A percentile compares a stretch with the other conserved stretches of the same genome.
Conservation (phyloP, 2,888 invertebrate species). For the Kryphioiulus occultus region DNA sequence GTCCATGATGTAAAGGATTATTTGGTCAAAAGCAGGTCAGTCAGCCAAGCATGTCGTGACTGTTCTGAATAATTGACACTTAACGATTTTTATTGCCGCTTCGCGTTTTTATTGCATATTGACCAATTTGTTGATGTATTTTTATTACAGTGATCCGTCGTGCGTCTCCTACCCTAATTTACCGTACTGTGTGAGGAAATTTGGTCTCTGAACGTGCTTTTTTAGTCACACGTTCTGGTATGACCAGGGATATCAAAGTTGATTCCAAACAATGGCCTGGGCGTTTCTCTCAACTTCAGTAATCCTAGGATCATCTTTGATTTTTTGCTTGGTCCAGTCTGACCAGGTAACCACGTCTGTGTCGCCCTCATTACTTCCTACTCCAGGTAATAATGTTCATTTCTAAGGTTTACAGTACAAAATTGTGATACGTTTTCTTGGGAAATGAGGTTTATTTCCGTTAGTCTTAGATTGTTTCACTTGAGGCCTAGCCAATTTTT, state of each 20-base stretch:
- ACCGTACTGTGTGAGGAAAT: background rate
- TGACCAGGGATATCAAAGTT: background rate
- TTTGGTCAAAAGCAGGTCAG: background rate
- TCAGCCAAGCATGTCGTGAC: background rate
- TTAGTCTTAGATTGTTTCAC: too few relatives aligned
- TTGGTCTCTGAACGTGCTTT: background rate
- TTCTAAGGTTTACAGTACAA: too few relatives aligned
- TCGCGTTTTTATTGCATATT: background rate
- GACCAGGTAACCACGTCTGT: background rate
- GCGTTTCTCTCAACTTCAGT: background rate
- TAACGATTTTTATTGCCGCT: background rate
- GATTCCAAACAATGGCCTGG: background rate
- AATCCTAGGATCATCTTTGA: background rate
- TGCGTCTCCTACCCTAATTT: background rate
- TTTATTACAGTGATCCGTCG: background rate
- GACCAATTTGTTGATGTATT: background rate
- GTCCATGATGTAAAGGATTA: too few relatives aligned
- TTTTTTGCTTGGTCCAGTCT: background rate
- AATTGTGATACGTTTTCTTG: too few relatives aligned
- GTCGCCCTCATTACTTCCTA: background rate
- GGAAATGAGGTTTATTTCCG: too few relatives aligned
- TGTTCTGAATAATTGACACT: background rate
- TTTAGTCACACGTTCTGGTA: background rate
- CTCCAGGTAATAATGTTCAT: background rate
- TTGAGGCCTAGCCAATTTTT: too few relatives aligned